These are phyloP conservation scores for Catostylus mosaicus DNA, from an alignment of 30 jellyfish, hydroid and myxozoan genomes.

Conservation along the genomic window DNA sequence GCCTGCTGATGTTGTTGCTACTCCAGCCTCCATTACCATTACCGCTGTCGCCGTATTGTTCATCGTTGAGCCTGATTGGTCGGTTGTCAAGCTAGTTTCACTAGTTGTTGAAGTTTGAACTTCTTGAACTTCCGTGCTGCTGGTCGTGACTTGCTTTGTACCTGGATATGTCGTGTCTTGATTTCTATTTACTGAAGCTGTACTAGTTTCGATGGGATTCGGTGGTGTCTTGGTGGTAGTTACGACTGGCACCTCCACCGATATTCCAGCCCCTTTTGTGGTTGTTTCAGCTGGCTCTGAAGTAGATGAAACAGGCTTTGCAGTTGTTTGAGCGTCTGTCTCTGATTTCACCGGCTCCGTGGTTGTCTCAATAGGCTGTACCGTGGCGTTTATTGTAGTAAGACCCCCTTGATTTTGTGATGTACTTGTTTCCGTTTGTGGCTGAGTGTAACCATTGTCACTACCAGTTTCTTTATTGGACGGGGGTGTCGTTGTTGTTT, in stretches of 20 bases:
- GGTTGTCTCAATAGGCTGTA: slow-evolving; percentile 5
- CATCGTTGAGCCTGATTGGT: not conserved
- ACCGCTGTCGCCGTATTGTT: not conserved
- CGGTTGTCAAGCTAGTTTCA: not conserved
- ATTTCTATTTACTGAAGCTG: not conserved
- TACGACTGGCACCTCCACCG: slow-evolving; percentile 20
- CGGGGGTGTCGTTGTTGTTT: not conserved
- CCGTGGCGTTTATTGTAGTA: not conserved
- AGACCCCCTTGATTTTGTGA: not conserved
- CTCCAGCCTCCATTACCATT: not conserved
- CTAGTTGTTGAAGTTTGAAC: not conserved
- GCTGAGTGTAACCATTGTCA: not conserved
- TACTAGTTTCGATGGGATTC: not conserved
- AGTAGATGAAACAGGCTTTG: slow-evolving; percentile 2
- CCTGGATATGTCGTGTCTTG: not conserved
- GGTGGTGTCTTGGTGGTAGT: not conserved
- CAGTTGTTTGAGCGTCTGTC: slow-evolving; percentile 20
- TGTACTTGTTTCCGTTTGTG: slow-evolving; percentile 1
- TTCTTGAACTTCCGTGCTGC: not conserved
- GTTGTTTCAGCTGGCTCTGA: slow-evolving; percentile 2
- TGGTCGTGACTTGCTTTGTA: not conserved
- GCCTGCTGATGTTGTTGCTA: not conserved
- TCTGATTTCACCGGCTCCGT: not conserved
- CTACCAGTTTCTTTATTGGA: not conserved
- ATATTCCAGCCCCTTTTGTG: slow-evolving; percentile 18